Base-by-base conservation (phyloP, 2,888 invertebrate species). In the Miltochrista miniata region DNA sequence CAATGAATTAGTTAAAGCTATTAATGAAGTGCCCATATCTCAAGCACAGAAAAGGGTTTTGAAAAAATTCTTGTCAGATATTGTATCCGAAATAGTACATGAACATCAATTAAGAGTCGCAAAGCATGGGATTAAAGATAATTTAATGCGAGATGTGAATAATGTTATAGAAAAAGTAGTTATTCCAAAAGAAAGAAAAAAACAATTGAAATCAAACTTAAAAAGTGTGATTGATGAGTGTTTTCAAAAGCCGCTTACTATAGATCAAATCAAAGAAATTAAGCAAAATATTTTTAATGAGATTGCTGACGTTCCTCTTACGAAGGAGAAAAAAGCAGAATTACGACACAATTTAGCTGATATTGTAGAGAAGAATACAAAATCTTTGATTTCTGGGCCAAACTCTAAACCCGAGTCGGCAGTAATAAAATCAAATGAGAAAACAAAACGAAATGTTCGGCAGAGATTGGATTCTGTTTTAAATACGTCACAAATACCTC, bases 1-100 rank as follows among this genome's bases (percentile, higher is more conserved):
- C 7, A 13, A 13, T 24, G 50, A 55, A 33, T 43, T 59, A 2
- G 5, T 15, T 13, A 14, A 51, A 12, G 42, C 45, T 43, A 40
- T 59, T 9, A 34, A 53, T n/a, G 45, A 50, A 8, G n/a, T 33
- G 1, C 31, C 7, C 18, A 34, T 42, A 33, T 36, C 48, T 12
- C 13, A 29, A 30, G 29, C 36, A 3, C 34, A 48, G 41, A 36
- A 48, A 30, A 39, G 40, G n/a, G 14, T 42, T 29, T 12, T 48
- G 30, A 55, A 45, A 36, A 33, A 41, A 7, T 45, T 45, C 12
- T 11, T 51, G 3, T 9, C 18, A 14, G 24, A 43, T 10, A 44
- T 43, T 29, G 41, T 40, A 1, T 12, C 24, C 12, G 39, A 39
- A 13, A 29, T 18, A 29, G 15, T 48, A 1, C 12, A 42, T 3